Evolutionary conservation across 2,797 vertebrate genomes (phyloP), one percentile per base, ranked within the genome.

Genomic region (Synanceia verrucosa): DNA sequence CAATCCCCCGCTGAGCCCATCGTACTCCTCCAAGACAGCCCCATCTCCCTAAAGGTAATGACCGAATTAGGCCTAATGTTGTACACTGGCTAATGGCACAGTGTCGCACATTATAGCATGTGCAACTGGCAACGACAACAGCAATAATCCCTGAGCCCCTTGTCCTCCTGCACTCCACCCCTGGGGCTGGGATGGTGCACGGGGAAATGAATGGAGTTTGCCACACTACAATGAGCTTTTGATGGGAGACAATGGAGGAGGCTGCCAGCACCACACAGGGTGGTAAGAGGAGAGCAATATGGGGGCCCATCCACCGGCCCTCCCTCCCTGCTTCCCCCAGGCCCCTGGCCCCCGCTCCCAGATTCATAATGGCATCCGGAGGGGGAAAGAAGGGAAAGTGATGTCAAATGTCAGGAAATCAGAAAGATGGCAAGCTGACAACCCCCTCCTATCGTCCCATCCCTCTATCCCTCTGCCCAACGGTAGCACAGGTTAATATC

Each of bases 31-130:
- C 87, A 94, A 93, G 90, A 92, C 88, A 86, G 88, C 88, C 88
- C 89, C 84, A 87, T 91, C 91, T 94, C 93, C 92, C 92, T 85
- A 93, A 94, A 95, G 94, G 93, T 95, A 94, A 94, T 94, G 91
- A 93, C 93, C 93, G 92, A 95, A 95, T 95, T 95, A 95, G 94
- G 90, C 91, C 93, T 94, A 94, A 94, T 95, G 94, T 94, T 94
- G 93, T 94, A 93, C 93, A 92, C 91, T 89, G 90, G 94, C 94
- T 95, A 95, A 95, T 95, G 94, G 94, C 92, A 91, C 89, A 90
- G 79, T 75, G 86, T 81, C 70, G 85, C 91, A 93, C 93, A 95
- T 95, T 95, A 95, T 84, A 91, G 92, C 88, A 91, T 93, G 93
- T 90, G 90, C 91, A 88, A 91, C 92, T 93, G 92, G 91, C 91